Evolutionary conservation across 2,888 invertebrate genomes (phyloP).

Genomic region (Lathronympha strigana): DNA sequence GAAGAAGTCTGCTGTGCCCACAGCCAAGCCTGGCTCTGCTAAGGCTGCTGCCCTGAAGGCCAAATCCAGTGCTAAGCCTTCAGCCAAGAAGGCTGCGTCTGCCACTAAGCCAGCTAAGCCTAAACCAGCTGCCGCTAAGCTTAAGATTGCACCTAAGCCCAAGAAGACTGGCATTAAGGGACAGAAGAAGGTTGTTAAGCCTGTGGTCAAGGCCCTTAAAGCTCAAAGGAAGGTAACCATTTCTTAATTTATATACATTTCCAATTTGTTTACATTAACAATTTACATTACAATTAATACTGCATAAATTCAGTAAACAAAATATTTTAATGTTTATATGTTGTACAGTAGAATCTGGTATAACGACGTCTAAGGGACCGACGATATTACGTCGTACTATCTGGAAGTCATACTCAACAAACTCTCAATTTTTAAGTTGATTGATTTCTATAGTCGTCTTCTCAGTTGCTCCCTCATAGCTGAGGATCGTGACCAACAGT

Average conservation of each 20-base stretch:
- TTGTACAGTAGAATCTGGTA: too few species aligned
- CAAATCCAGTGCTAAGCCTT: conserved; percentile 80
- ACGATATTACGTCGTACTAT: too few species aligned
- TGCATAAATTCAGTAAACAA: too few species aligned
- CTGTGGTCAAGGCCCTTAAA: conserved; percentile 91
- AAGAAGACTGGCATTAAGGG: conserved; percentile 84
- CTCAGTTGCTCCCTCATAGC: too few species aligned
- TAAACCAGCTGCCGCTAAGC: conserved; percentile 78
- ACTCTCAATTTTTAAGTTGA: too few species aligned
- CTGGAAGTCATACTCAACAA: too few species aligned
- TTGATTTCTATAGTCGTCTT: too few species aligned
- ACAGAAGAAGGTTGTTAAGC: conserved; percentile 79
- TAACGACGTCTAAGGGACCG: too few species aligned
- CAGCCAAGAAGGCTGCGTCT: conserved; percentile 79
- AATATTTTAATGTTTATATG: too few species aligned
- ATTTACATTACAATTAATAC: too few species aligned
- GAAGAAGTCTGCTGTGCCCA: conserved; percentile 70
- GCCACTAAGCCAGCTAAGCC: conserved; percentile 77
- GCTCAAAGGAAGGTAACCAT: conserved; percentile 91
- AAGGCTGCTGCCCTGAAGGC: conserved; percentile 79
- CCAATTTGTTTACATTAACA: too few species aligned
- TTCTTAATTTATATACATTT: conserved; percentile 6
- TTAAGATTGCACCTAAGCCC: conserved; percentile 81
- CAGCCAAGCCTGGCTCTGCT: conserved; percentile 81
- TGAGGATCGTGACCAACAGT: too few species aligned